Percentiles rank a stretch among this genome's conserved stretches.
phyloP scores from a whole-genome alignment of 1,140 invertebrate genomes.

The Heliconius melpomene region DNA sequence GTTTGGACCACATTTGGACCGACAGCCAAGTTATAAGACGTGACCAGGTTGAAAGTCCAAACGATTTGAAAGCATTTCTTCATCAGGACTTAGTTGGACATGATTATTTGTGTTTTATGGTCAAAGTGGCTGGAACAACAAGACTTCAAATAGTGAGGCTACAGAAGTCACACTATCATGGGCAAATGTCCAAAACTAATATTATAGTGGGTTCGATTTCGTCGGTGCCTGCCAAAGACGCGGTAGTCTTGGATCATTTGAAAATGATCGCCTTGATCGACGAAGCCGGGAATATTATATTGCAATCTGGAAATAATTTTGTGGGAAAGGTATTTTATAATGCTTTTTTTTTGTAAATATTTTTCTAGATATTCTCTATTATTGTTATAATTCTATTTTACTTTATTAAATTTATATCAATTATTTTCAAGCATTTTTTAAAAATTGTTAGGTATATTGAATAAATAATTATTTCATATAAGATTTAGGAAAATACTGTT shows the following conservation, averaged over 20 bases:
- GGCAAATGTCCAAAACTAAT: slow-evolving; percentile 74
- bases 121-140: slow-evolving; percentile 82
- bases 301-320: slow-evolving; percentile 90
- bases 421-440: no score
- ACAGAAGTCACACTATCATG: slow-evolving; percentile 86
- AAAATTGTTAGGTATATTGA: no score
- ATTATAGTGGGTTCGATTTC: slow-evolving; percentile 89
- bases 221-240: slow-evolving; percentile 90
- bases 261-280: slow-evolving; percentile 93
- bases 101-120: slow-evolving; percentile 91
- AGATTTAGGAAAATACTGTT: no score
- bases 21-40: slow-evolving; percentile 84
- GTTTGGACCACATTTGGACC: slow-evolving; percentile 94
- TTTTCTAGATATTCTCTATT: no score
- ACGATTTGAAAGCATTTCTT: slow-evolving; percentile 90
- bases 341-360: not conserved
- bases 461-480: no score
- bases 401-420: no score
- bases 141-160: slow-evolving; percentile 89
- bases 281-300: slow-evolving; percentile 87
- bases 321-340: slow-evolving; percentile 86
- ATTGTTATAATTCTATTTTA: no score
- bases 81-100: slow-evolving; percentile 92
- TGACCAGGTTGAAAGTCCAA: slow-evolving; percentile 74
- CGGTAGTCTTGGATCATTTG: slow-evolving; percentile 88